Percentiles rank a stretch among this genome's conserved stretches.
These are phyloP conservation scores for Noctua janthe DNA, from an alignment of 2,888 invertebrate genomes.

Conservation along the genomic window DNA sequence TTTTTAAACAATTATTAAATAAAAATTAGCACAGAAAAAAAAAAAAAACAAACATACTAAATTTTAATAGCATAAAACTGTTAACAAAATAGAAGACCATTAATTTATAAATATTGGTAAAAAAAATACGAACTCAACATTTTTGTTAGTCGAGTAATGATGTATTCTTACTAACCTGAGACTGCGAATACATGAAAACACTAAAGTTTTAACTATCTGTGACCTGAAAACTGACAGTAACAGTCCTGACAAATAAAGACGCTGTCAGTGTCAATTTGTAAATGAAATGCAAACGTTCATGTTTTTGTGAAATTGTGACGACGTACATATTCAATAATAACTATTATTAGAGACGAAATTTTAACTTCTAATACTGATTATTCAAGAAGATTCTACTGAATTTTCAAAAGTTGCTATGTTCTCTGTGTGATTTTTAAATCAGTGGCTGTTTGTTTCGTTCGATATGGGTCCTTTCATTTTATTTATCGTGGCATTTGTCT, in stretches of 20 bases:
- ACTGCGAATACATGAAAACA: neutral
- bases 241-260: neutral
- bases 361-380: constrained; percentile 30
- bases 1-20: too few species aligned
- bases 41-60: too few species aligned
- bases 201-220: neutral
- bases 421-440: constrained; percentile 38
- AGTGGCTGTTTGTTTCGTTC: constrained; percentile 54
- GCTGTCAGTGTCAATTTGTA: constrained; percentile 57
- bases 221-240: neutral
- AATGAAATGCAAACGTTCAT: constrained; percentile 54
- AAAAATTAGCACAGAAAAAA: too few species aligned
- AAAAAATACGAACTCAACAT: too few species aligned
- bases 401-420: constrained; percentile 52
- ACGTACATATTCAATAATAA: constrained; percentile 69
- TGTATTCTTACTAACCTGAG: neutral
- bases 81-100: too few species aligned
- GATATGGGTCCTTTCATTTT: constrained; percentile 77
- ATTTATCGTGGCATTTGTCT: constrained; percentile 76
- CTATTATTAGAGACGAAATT: constrained; percentile 50
- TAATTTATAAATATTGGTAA: too few species aligned
- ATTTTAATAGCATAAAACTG: too few species aligned
- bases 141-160: constrained; percentile 3
- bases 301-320: constrained; percentile 75
- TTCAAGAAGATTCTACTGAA: constrained; percentile 28